Conservation (phyloP, 2,797 vertebrate genomes). For the Sebastes minor region DNA sequence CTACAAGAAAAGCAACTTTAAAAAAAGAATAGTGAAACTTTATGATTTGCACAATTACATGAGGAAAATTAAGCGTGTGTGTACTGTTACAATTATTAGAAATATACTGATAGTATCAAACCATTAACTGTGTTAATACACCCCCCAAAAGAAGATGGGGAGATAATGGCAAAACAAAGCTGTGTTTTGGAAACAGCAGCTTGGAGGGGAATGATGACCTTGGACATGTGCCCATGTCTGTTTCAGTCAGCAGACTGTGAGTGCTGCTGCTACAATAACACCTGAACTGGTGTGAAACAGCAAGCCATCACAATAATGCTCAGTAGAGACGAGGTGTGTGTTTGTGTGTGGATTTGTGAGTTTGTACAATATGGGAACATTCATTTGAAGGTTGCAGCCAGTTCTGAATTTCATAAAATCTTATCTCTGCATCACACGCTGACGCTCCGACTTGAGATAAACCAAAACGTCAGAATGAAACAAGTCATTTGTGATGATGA, state of each 20-base stretch:
- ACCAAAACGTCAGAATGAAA: conserved; percentile 8
- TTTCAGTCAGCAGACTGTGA: conserved; percentile 53
- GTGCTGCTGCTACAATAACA: conserved; percentile 44
- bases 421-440: background rate
- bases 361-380: background rate
- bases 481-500: conserved; percentile 11
- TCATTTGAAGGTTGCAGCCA: conserved; percentile 35
- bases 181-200: conserved; percentile 56
- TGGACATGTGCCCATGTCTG: conserved; percentile 50
- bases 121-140: background rate
- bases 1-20: background rate
- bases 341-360: background rate
- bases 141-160: background rate
- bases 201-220: conserved; percentile 48
- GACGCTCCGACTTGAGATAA: conserved; percentile 9
- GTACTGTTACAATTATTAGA: background rate
- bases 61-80: background rate
- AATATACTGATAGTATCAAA: background rate
- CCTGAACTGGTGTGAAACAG: conserved; percentile 61
- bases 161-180: background rate
- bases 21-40: background rate
- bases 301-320: conserved; percentile 47
- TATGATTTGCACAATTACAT: background rate
- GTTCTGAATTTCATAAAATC: conserved; percentile 1
- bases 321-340: conserved; percentile 18